phyloP scores from a whole-genome alignment of 2,888 invertebrate genomes.

The Aphodius granarius region DNA sequence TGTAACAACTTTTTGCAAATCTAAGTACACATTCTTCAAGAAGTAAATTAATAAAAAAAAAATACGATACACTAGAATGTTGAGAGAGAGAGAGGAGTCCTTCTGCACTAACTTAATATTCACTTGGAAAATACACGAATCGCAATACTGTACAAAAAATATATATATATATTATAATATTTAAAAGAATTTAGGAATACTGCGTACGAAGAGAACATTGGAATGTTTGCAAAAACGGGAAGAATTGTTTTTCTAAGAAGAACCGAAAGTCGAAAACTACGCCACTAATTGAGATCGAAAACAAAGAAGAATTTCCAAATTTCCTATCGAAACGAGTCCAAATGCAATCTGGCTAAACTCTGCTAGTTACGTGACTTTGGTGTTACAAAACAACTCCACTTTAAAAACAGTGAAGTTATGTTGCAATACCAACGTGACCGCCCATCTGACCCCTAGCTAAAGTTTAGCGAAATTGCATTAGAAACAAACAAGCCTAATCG shows the following conservation, averaged over 20 bases:
- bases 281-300: not conserved
- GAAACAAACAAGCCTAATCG: not conserved
- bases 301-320: not conserved
- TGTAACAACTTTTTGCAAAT: constrained; percentile 47
- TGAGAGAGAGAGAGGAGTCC: not conserved
- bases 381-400: not conserved
- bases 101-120: not conserved
- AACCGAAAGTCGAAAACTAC: not conserved
- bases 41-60: not conserved
- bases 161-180: not conserved
- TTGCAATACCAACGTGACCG: too few species aligned
- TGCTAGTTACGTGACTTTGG: not conserved
- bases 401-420: too few species aligned
- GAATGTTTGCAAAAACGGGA: not conserved
- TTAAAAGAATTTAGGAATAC: not conserved
- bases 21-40: constrained; percentile 47
- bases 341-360: not conserved
- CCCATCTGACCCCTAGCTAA: too few species aligned
- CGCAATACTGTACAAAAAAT: not conserved
- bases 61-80: not conserved
- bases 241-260: not conserved
- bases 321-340: not conserved
- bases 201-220: not conserved
- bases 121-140: not conserved
- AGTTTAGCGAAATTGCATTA: not conserved